Conservation (phyloP, 2,113 vertebrate genomes). For the Athene cunicularia region DNA sequence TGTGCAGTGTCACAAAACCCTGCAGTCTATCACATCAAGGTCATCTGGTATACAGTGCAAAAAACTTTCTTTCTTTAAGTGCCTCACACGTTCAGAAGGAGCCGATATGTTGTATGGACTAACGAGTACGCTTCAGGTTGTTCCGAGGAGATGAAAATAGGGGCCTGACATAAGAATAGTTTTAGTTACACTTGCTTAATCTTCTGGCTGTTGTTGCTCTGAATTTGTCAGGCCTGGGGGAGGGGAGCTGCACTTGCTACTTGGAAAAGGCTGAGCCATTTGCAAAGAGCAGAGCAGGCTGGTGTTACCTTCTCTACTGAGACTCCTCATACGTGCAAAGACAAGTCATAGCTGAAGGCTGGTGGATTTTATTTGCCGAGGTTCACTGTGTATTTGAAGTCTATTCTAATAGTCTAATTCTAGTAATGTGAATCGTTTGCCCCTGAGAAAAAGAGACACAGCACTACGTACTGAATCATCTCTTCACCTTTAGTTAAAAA, state of each 20-base stretch:
- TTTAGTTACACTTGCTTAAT: constrained; percentile 52
- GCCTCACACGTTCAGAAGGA: constrained; percentile 27
- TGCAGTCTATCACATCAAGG: constrained; percentile 92
- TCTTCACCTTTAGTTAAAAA: constrained; percentile 61
- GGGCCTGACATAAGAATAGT: constrained; percentile 16
- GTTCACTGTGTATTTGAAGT: constrained; percentile 23
- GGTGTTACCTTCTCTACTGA: background rate
- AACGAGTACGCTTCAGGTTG: background rate
- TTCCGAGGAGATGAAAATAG: constrained; percentile 32
- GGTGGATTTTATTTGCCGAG: background rate
- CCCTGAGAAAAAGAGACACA: background rate
- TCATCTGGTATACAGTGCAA: constrained; percentile 79
- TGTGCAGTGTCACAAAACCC: constrained; percentile 81
- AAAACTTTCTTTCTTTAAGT: constrained; percentile 72
- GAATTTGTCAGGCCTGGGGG: background rate
- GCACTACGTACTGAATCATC: constrained; percentile 51
- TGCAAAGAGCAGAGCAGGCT: background rate
- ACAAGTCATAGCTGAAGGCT: constrained; percentile 15
- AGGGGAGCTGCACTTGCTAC: background rate
- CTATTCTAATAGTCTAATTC: constrained; percentile 21
- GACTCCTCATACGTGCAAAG: background rate
- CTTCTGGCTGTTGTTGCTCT: background rate
- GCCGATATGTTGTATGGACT: background rate
- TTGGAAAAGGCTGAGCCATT: background rate
- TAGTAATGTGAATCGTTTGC: background rate